Evolutionary conservation across 2,888 invertebrate species (phyloP).

Genomic region (Antheraea yamamai): DNA sequence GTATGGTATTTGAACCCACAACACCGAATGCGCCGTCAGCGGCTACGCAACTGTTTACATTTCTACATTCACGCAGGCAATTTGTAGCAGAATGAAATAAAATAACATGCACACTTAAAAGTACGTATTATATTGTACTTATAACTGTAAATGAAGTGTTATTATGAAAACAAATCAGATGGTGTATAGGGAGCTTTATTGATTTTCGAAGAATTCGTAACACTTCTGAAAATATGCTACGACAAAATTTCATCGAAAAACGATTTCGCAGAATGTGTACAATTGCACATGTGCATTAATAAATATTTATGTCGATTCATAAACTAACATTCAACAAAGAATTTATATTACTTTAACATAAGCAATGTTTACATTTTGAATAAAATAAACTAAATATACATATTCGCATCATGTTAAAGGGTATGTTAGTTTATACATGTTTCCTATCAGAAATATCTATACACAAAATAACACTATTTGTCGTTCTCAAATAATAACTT

Average conservation of each 20-base stretch:
- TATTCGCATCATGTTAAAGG: background rate
- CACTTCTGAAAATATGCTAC: background rate
- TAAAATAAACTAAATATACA: background rate
- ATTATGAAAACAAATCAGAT: background rate
- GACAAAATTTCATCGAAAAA: background rate
- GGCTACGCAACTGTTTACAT: too few species aligned
- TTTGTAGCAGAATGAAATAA: too few species aligned
- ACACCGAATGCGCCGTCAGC: too few species aligned
- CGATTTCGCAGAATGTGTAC: background rate
- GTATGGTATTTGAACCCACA: too few species aligned
- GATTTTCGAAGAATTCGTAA: background rate
- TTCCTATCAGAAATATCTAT: background rate
- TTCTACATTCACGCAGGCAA: too few species aligned
- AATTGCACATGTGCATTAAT: background rate
- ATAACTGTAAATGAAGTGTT: too few species aligned
- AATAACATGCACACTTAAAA: too few species aligned
- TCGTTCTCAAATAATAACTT: background rate
- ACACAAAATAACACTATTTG: background rate
- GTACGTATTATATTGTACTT: too few species aligned
- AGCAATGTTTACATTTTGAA: background rate
- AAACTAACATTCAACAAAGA: background rate
- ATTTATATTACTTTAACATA: background rate
- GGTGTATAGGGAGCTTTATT: background rate
- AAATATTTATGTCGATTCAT: background rate
- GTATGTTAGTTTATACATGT: background rate